These are phyloP conservation scores for Actinia tenebrosa DNA, from an alignment of 64 coral and sea anemone genomes.

Conservation along the genomic window DNA sequence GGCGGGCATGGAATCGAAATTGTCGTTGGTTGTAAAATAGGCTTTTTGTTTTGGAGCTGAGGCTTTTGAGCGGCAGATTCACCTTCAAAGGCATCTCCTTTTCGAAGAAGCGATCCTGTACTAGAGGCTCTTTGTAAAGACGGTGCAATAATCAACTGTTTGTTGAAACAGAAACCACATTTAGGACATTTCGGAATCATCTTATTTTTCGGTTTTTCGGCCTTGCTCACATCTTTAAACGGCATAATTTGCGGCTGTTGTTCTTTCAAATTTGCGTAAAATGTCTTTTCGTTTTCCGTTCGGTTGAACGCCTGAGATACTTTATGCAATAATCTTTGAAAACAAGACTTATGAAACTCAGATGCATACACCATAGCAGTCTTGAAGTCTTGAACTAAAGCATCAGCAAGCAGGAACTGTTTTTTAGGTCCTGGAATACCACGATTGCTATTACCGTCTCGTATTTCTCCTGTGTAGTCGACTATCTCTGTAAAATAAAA, in stretches of 20 bases:
- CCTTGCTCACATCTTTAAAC: conserved; percentile 6
- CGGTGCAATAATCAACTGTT: conserved; percentile 43
- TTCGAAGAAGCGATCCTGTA: conserved; percentile 64
- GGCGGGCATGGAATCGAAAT: conserved; percentile 70
- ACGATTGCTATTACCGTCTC: conserved; percentile 19
- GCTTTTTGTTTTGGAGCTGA: conserved; percentile 13
- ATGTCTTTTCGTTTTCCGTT: conserved; percentile 54
- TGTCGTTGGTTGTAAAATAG: conserved; percentile 55
- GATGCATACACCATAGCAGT: conserved; percentile 82
- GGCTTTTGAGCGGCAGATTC: not conserved
- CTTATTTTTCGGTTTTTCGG: conserved; percentile 29
- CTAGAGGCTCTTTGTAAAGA: conserved; percentile 70
- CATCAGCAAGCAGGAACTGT: conserved; percentile 59
- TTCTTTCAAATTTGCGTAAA: conserved; percentile 39
- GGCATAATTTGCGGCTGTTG: conserved; percentile 5
- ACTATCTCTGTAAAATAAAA: conserved; percentile 92
- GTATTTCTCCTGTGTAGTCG: conserved; percentile 46
- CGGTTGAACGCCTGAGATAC: conserved; percentile 54
- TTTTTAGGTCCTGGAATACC: conserved; percentile 22
- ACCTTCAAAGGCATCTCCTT: conserved; percentile 55
- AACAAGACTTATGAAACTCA: conserved; percentile 90
- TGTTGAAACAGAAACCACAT: conserved; percentile 58
- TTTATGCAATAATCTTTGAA: conserved; percentile 81
- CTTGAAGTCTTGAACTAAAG: conserved; percentile 73
- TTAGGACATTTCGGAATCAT: conserved; percentile 58